Evolutionary conservation across 2,797 vertebrate genomes (phyloP), one percentile per base, ranked within the genome.

Genomic region (Argyrosomus regius): DNA sequence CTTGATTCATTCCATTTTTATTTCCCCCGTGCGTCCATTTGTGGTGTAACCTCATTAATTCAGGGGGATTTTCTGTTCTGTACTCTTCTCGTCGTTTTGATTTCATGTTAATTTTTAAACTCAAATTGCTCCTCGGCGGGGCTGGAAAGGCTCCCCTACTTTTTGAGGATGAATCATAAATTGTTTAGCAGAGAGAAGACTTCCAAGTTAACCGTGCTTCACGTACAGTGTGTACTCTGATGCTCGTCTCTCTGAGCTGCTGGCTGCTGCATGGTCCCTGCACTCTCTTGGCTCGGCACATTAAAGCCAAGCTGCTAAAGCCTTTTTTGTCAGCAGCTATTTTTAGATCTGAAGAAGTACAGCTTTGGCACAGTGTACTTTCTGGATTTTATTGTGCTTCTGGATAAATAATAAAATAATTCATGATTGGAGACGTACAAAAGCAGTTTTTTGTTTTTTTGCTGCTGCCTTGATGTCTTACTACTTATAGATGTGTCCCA

Each of bases 241-340:
- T 22, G 65, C 61, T 79, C 0, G 43, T 64, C 66, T 71, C 77
- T 66, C 58, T 18, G 66, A 79, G 84, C 61, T 74, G 67, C 87
- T 74, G 77, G 70, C 68, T 87, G 83, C 90, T 88, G 69, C 83
- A 62, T 54, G 80, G 65, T 80, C 81, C 76, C 83, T 26, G 63
- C 39, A 26, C 86, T 84, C 87, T 88, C 81, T 78, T 89, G 80
- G 87, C 89, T 83, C 54, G 41, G 63, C 81, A 81, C 84, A 88
- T 81, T 82, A 81, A 88, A 90, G 87, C 78, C 83, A 77, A 80
- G 81, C 87, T 85, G 75, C 85, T 83, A 71, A 77, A 87, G 86
- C 84, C 86, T 87, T 92, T 89, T 89, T 89, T 89, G 88, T 89
- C 54, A 1, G 77, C 68, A 24, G 78, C 89, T 93, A 93, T 93